Evolutionary conservation across 2,888 invertebrate genomes (phyloP), one percentile per base, ranked within the genome.

Genomic region (Dichetophora obliterata): DNA sequence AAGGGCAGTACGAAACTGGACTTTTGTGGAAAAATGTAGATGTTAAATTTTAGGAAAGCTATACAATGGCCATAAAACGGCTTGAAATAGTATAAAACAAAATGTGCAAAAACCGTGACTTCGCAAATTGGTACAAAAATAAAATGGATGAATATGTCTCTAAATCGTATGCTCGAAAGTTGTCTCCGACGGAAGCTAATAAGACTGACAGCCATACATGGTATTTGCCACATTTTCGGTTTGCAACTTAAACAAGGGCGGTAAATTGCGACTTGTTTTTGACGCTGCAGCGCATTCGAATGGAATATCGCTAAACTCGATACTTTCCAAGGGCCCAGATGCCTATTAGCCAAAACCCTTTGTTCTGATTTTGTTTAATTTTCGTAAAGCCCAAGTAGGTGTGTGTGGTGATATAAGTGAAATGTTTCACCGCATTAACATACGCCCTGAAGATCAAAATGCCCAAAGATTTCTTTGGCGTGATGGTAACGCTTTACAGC

Each of bases 241-340:
- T 1, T 82, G 81, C 50, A 73, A 76, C 43, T 74, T 80, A 5
- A 83, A 82, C 5, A 34, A 34, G 31, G 31, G 31, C 31, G 31
- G 31, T 34, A 3, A 34, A 34, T 34, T 34, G 31, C 71, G 85
- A 43, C 59, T 84, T 2, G 85, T 85, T 4, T 84, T 77, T 65
- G 85, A 86, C 76, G 85, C 86, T 2, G 85, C 84, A 5, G 84
- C 84, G 0, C 81, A 69, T 19, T 75, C 66, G 5, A 54, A 82
- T n/a, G 83, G 83, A 5, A 34, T 80, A 2, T 80, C 79, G 11
- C 71, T 85, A 22, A 85, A 86, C 74, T 82, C 83, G 14, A 37
- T 77, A 8, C 71, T 88, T 8, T 63, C 86, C 4, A 78, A 80
- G 19, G 87, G 86, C 5, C 85, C 86, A 1, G 85, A 86, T 72